Evolutionary conservation across 2,888 invertebrate genomes (phyloP), one percentile per base, ranked within the genome.

Genomic region (Eupithecia pulchellata): DNA sequence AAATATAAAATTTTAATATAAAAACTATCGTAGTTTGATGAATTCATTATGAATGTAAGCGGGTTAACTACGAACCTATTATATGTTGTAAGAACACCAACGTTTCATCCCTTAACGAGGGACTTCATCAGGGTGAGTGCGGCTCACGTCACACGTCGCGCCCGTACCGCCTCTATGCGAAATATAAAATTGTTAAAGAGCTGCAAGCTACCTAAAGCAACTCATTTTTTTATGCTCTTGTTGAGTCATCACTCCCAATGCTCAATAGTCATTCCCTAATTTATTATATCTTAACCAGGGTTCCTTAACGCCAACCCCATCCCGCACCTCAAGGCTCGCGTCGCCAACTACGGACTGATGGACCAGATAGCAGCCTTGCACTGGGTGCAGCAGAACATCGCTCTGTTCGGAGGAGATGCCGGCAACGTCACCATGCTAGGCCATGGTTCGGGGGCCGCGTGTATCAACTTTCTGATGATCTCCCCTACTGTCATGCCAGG

Each of bases 331-430:
- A 97, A 97, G 87, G 98, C 98, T 3, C 95, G 98, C 70, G 97
- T 98, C 34, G 98, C 98, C 27, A 99, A 99, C 95, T 99, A 99
- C 89, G 99, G 99, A 0, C 95, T 99, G 68, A 98, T 99, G 97
- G 99, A 99, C 93, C 98, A 99, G 92, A 98, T 99, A 85, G 99
- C 99, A 0, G 99, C 99, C 0, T 93, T 99, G 42, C 98, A 99
- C 83, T 99, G 99, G 99, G 97, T 99, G 47, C 98, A 98, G 86
- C 98, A 98, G 88, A 99, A 99, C 89, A 98, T 99, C 72, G 98
- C 96, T 1, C 96, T 97, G 67, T 99, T 99, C 84, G 99, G 99
- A 8, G 99, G 99, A 0, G 99, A 99, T 89, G 97, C 98, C 0
- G 96, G 96, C 67, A 97, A 98, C 81, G 98, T 99, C n/a, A 99